Evolutionary conservation across 2,113 vertebrate species (phyloP).

Genomic region (Mystacornis crossleyi): DNA sequence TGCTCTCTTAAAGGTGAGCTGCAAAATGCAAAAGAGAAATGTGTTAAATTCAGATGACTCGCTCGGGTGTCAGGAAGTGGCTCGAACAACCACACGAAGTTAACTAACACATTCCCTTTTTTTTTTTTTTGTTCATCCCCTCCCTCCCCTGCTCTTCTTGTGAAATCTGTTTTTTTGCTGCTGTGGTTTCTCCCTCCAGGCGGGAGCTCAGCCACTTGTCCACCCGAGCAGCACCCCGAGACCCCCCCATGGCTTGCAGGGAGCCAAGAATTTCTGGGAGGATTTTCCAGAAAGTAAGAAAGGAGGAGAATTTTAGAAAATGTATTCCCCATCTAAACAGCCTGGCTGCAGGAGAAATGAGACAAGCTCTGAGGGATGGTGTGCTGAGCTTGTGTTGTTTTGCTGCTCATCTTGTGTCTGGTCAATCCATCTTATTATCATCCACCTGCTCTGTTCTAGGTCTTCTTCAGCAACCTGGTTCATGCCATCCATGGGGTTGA

Average conservation of each 20-base stretch:
- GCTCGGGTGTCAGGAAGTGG: constrained; percentile 62
- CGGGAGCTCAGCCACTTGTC: background rate
- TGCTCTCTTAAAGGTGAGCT: constrained; percentile 68
- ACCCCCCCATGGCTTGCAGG: background rate
- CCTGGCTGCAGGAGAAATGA: background rate
- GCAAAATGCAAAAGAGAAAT: constrained; percentile 69
- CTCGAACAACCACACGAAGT: constrained; percentile 52
- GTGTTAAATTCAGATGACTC: constrained; percentile 70
- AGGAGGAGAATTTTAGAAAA: constrained; percentile 1
- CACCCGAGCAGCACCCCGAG: background rate
- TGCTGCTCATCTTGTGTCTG: background rate
- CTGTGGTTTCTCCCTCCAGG: constrained; percentile 32
- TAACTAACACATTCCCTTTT: constrained; percentile 51
- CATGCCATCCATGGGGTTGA: background rate
- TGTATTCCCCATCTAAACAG: background rate
- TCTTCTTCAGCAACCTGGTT: background rate
- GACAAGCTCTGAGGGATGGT: background rate
- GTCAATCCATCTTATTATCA: background rate
- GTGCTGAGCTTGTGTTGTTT: background rate
- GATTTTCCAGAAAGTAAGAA: constrained; percentile 25
- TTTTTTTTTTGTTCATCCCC: background rate
- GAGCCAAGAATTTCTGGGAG: constrained; percentile 12
- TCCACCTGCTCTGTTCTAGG: background rate
- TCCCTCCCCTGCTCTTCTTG: background rate
- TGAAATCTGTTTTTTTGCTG: constrained; percentile 33